Conservation (phyloP, 2,113 vertebrate species). For the Dipodomys stephensi region DNA sequence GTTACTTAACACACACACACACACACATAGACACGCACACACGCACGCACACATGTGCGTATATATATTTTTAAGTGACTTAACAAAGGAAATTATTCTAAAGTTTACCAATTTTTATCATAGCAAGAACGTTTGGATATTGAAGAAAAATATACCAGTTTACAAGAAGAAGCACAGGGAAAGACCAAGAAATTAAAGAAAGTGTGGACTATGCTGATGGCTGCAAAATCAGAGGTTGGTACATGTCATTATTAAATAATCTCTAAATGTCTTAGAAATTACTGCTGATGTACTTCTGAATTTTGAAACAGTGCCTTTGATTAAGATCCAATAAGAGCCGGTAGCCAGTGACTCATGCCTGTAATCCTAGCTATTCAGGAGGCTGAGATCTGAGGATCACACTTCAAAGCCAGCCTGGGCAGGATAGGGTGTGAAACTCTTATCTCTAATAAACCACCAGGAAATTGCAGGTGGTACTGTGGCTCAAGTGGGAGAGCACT, state of each 20-base stretch:
- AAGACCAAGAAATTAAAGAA: slow-evolving; percentile 99
- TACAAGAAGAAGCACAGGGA: slow-evolving; percentile 98
- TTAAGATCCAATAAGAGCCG: slow-evolving; percentile 27
- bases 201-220: slow-evolving; percentile 99
- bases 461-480: too few species aligned
- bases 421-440: too few species aligned
- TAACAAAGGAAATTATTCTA: slow-evolving; percentile 51
- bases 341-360: too few species aligned
- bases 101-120: slow-evolving; percentile 65
- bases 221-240: slow-evolving; percentile 97
- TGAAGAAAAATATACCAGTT: slow-evolving; percentile 98
- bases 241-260: too few species aligned
- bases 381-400: too few species aligned
- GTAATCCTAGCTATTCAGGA: too few species aligned
- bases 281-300: neutral
- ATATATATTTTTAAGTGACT: neutral
- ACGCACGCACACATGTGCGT: too few species aligned
- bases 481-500: too few species aligned
- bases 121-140: slow-evolving; percentile 99
- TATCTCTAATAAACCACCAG: too few species aligned
- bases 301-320: neutral
- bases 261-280: neutral
- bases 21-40: too few species aligned
- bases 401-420: too few species aligned
- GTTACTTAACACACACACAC: too few species aligned